A percentile compares a stretch with the other conserved stretches of the same genome.
These are phyloP conservation scores for Limanda limanda DNA, from an alignment of 2,113 vertebrate genomes.

Conservation along the genomic window DNA sequence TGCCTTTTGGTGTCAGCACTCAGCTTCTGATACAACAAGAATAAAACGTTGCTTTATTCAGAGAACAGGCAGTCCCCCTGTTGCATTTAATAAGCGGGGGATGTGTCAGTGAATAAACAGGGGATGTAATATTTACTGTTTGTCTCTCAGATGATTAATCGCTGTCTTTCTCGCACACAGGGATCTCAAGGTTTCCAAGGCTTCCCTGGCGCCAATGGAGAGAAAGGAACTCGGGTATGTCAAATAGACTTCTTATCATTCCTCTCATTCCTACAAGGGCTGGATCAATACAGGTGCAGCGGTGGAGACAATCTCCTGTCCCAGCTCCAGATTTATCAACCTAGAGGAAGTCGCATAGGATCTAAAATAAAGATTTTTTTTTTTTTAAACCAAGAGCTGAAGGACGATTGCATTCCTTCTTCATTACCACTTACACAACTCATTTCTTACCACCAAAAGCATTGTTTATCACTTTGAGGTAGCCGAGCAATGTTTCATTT, in stretches of 20 bases:
- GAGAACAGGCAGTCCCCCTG: slow-evolving; percentile 12
- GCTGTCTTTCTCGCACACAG: slow-evolving; percentile 73
- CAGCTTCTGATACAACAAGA: slow-evolving; percentile 42
- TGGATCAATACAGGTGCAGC: slow-evolving; percentile 29
- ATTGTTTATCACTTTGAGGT: slow-evolving; percentile 56
- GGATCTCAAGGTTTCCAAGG: slow-evolving; percentile 97
- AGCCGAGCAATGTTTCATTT: slow-evolving; percentile 64
- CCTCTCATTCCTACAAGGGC: slow-evolving; percentile 24
- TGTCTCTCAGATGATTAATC: slow-evolving; percentile 46
- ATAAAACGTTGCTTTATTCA: slow-evolving; percentile 46
- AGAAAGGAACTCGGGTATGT: slow-evolving; percentile 96
- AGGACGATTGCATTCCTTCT: slow-evolving; percentile 34
- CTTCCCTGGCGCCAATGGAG: slow-evolving; percentile 95
- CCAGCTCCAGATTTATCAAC: slow-evolving; percentile 42
- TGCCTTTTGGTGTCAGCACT: slow-evolving; percentile 63
- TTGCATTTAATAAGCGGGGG: slow-evolving; percentile 39
- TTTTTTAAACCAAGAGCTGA: slow-evolving; percentile 20
- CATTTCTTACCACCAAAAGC: slow-evolving; percentile 36
- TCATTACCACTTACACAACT: slow-evolving; percentile 42
- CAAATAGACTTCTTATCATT: slow-evolving; percentile 31
- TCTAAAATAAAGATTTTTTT: slow-evolving; percentile 33
- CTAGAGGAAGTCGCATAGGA: slow-evolving; percentile 19
- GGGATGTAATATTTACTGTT: slow-evolving; percentile 25
- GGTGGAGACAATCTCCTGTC: slow-evolving; percentile 28
- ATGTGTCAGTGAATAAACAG: slow-evolving; percentile 35